Conservation (phyloP, 2,797 vertebrate genomes). For the Danio kyathit region DNA sequence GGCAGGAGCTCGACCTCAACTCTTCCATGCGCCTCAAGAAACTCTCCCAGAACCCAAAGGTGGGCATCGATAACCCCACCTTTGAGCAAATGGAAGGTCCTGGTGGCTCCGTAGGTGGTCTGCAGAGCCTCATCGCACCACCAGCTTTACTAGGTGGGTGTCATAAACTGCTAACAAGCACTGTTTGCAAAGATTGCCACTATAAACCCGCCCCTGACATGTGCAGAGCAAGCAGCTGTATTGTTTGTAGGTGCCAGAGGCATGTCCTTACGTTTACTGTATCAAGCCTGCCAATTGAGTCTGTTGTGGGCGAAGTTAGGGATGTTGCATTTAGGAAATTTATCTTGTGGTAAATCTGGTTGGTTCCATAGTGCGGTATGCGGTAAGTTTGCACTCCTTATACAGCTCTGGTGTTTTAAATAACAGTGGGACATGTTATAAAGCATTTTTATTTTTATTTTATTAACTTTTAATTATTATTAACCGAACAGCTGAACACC, state of each 20-base stretch:
- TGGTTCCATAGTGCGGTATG: too few species aligned
- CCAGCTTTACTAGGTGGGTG: constrained; percentile 83
- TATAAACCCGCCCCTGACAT: neutral
- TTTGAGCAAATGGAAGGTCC: constrained; percentile 94
- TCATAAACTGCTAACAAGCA: constrained; percentile 18
- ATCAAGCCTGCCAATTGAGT: neutral
- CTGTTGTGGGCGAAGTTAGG: too few species aligned
- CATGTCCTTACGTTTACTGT: neutral
- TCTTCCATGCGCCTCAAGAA: constrained; percentile 95
- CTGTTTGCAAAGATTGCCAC: neutral
- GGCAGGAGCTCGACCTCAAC: constrained; percentile 93
- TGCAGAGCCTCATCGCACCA: constrained; percentile 75
- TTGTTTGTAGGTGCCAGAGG: neutral
- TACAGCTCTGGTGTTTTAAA: too few species aligned
- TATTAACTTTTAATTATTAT: too few species aligned
- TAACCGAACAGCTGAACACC: too few species aligned
- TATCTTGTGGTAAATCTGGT: too few species aligned
- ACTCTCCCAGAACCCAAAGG: constrained; percentile 94
- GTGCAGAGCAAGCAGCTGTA: neutral
- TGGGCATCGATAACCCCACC: constrained; percentile 98
- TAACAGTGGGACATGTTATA: too few species aligned
- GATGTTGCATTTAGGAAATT: too few species aligned
- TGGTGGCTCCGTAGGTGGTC: constrained; percentile 81
- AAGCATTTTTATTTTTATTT: too few species aligned
- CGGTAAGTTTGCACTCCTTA: too few species aligned